A percentile compares a stretch with the other conserved stretches of the same genome.
Evolutionary conservation across 2,888 invertebrate species (phyloP).

Genomic region (Chorisops tibialis): DNA sequence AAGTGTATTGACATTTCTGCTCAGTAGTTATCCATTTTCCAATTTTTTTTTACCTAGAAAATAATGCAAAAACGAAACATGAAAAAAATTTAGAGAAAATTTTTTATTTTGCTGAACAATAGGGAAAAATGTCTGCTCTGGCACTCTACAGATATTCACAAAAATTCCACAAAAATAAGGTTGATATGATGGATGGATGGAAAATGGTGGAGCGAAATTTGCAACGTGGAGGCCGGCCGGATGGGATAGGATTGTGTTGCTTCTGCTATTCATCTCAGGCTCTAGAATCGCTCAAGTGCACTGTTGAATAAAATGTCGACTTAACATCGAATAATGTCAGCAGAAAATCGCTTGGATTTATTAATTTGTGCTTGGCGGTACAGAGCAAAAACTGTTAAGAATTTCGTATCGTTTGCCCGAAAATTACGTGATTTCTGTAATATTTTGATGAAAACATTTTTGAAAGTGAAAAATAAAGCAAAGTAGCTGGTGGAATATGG

Average conservation of each 20-base stretch:
- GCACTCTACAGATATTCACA: neutral
- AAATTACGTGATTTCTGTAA: too few species aligned
- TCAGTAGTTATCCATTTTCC: neutral
- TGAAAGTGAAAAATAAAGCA: too few species aligned
- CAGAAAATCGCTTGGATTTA: conserved; percentile 39
- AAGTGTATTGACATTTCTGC: conserved; percentile 2
- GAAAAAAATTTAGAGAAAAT: neutral
- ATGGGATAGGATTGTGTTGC: neutral
- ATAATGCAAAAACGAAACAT: neutral
- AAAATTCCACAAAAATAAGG: neutral
- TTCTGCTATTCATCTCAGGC: neutral
- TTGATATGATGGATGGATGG: neutral
- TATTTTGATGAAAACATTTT: too few species aligned
- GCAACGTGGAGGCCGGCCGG: neutral
- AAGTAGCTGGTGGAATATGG: too few species aligned
- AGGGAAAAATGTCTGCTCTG: neutral
- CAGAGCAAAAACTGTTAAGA: conserved; percentile 6
- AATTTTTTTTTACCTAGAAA: neutral
- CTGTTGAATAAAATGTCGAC: conserved; percentile 36
- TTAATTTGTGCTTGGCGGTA: conserved; percentile 39
- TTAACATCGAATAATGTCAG: conserved; percentile 36
- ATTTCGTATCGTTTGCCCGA: too few species aligned
- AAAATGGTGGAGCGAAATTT: neutral
- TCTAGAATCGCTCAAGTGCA: conserved; percentile 35
- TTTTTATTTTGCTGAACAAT: neutral